Evolutionary conservation across 1,140 invertebrate genomes (phyloP).

Genomic region (Lasaia peninsularis): DNA sequence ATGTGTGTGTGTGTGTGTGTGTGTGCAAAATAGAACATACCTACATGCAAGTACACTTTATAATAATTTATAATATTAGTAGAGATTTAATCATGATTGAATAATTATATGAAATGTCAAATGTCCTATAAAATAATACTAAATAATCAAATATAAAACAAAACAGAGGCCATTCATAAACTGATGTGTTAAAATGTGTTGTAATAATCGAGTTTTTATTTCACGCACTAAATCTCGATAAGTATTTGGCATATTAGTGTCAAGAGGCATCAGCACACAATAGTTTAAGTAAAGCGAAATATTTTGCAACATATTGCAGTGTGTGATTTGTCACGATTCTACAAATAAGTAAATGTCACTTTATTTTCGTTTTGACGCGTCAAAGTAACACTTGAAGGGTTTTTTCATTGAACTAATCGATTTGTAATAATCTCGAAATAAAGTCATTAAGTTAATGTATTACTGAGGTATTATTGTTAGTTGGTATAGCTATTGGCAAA

Average conservation of each 20-base stretch:
- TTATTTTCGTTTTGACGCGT: conserved; percentile 25
- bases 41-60: no score
- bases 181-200: no score
- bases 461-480: no score
- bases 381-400: conserved; percentile 24
- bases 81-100: no score
- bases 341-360: conserved; percentile 28
- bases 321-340: conserved; percentile 29
- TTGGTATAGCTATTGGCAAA: no score
- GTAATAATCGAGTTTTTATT: not conserved
- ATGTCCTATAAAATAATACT: no score
- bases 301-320: conserved; percentile 21
- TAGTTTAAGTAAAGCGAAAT: conserved; percentile 14
- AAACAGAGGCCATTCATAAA: no score
- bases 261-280: conserved; percentile 20
- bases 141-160: no score
- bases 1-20: no score
- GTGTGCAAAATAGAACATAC: no score
- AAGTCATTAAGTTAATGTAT: conserved; percentile 3
- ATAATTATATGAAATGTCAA: no score
- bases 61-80: no score
- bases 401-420: conserved; percentile 13
- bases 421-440: conserved; percentile 4
- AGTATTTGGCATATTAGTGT: conserved; percentile 28
- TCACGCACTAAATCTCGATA: not conserved